Evolutionary conservation across 2,888 invertebrate species (phyloP), one percentile per base, ranked within the genome.

Genomic region (Chromoteleia sp.): DNA sequence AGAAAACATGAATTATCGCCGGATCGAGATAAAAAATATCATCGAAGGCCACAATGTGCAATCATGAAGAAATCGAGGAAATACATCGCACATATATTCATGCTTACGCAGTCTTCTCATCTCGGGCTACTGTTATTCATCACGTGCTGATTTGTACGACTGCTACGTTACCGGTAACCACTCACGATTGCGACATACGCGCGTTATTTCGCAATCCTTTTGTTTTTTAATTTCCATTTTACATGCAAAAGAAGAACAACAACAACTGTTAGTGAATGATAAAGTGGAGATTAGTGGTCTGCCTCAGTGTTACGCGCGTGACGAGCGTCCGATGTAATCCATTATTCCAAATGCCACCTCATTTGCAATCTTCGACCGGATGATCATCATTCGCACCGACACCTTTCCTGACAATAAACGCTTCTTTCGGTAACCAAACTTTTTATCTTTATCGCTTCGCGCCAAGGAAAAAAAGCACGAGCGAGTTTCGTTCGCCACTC

Each of bases 11-110:
- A 71, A 73, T 67, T 76, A 81, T 76, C 81, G 59, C 48, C 4
- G 59, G 15, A 36, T 43, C 52, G 30, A 43, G 58, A 76, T 76
- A 73, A 81, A 81, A 81, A 81, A 68, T 61, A 73, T 52, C 14
- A 81, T 30, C 45, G 78, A 82, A 82, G 82, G 82, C 43, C 82
- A 19, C 67, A 30, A 58, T 73, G 70, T 73, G 75, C 78, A 74
- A 78, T 78, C 78, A 56, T 30, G 59, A 78, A 78, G 82, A 75
- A 74, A 82, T 78, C 78, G 70, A 78, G 82, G 82, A 82, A 82
- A 82, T 78, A 74, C 77, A 61, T 61, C 68, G 76, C 58, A 45
- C 75, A 65, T 74, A 59, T 58, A 71, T 71, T 15, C 74, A 75
- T 25, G 82, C 67, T 82, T 77, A 77, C 77, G 77, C 81, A 81